phyloP scores from a whole-genome alignment of 1,140 invertebrate species.

The Bombus huntii region DNA sequence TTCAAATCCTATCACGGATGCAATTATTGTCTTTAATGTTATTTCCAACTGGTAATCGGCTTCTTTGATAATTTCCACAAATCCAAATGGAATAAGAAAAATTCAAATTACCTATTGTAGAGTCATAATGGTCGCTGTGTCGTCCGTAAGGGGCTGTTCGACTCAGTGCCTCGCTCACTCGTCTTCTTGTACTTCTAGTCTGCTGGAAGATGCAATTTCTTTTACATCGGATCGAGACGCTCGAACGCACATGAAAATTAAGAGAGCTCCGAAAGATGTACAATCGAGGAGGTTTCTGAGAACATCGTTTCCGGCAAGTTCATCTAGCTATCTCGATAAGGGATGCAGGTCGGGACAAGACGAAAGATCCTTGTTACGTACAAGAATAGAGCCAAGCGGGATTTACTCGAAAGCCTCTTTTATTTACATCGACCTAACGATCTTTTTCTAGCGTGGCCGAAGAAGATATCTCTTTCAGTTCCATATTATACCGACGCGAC shows the following conservation, averaged over 20 bases:
- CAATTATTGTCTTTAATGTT: background rate
- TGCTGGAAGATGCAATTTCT: slow-evolving; percentile 53
- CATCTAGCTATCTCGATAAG: slow-evolving; percentile 30
- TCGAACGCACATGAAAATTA: slow-evolving; percentile 19
- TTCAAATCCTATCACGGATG: background rate
- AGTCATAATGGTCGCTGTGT: slow-evolving; percentile 74
- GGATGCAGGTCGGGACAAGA: slow-evolving; percentile 23
- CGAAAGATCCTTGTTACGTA: slow-evolving; percentile 16
- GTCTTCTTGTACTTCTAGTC: slow-evolving; percentile 60
- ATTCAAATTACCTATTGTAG: slow-evolving; percentile 68
- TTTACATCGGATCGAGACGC: slow-evolving; percentile 25
- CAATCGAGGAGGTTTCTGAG: background rate
- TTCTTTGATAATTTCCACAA: background rate
- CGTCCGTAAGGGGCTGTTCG: slow-evolving; percentile 63
- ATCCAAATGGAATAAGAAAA: background rate
- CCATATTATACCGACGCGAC: background rate
- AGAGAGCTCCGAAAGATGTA: slow-evolving; percentile 1
- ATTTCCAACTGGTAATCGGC: too few relatives aligned
- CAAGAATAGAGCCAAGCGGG: slow-evolving; percentile 3
- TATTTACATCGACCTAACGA: slow-evolving; percentile 36
- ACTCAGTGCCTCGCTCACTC: slow-evolving; percentile 37
- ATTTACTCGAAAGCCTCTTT: slow-evolving; percentile 22
- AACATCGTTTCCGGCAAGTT: background rate
- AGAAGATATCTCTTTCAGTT: slow-evolving; percentile 12
- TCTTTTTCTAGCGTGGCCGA: slow-evolving; percentile 29